Conservation (phyloP, 1,140 invertebrate species). For the Paraescarpia echinospica region DNA sequence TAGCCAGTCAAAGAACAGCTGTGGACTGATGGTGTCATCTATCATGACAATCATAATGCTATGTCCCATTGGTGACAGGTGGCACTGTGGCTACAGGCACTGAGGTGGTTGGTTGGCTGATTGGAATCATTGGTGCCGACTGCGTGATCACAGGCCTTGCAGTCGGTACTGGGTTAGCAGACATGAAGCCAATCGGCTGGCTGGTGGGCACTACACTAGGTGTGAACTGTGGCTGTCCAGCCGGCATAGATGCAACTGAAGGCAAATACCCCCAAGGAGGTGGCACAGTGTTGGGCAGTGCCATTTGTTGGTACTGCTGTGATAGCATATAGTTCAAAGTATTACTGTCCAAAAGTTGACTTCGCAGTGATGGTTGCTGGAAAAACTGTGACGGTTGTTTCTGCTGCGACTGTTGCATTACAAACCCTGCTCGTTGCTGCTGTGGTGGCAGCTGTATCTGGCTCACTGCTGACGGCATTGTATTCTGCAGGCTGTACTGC, state of each 20-base stretch:
- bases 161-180: not conserved
- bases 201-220: not conserved
- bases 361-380: not conserved
- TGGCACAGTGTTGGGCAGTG: not conserved
- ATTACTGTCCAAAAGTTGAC: not conserved
- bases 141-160: not conserved
- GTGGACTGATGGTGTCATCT: not conserved
- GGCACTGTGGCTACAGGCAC: not conserved
- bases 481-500: not conserved
- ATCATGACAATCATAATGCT: not conserved
- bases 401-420: not conserved
- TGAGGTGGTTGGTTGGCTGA: not conserved
- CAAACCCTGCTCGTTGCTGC: not conserved
- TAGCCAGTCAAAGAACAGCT: not conserved
- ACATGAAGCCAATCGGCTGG: not conserved
- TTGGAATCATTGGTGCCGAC: not conserved
- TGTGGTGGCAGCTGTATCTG: not conserved
- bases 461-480: not conserved
- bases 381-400: not conserved
- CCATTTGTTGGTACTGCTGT: not conserved
- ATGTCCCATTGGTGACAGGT: not conserved
- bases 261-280: not conserved
- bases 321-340: not conserved
- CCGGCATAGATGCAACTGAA: not conserved
- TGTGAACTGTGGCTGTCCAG: not conserved